Percentiles rank a stretch among this genome's conserved stretches.
Evolutionary conservation across 2,888 invertebrate genomes (phyloP).

Genomic region (Coenonympha glycerion): DNA sequence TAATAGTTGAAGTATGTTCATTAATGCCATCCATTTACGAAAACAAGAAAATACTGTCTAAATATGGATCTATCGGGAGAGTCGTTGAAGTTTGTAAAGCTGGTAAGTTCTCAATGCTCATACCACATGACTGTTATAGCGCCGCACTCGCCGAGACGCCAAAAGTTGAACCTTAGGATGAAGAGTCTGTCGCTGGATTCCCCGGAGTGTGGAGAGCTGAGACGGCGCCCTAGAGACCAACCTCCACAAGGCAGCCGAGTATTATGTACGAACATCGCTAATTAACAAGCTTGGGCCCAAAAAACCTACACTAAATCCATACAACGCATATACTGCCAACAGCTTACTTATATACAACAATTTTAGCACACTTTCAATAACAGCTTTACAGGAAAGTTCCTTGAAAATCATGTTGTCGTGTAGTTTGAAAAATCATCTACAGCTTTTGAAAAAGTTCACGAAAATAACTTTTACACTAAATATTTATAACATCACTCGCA

Average conservation of each 20-base stretch:
- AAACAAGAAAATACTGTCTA: neutral
- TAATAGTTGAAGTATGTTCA: neutral
- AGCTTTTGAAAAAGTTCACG: neutral
- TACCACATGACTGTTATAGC: constrained; percentile 79
- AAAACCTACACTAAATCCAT: no score
- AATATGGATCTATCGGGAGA: neutral
- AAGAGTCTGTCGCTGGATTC: constrained; percentile 98
- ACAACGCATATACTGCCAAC: no score
- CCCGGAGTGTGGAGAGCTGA: constrained; percentile 90
- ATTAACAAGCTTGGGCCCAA: constrained; percentile 50
- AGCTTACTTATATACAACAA: no score
- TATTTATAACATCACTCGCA: no score
- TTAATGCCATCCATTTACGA: constrained; percentile 10
- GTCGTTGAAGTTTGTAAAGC: neutral
- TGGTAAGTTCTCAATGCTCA: constrained; percentile 43
- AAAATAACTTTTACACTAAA: constrained; percentile 7
- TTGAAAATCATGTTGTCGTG: no score
- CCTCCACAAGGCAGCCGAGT: constrained; percentile 77
- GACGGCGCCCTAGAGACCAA: constrained; percentile 79
- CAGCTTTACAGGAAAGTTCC: no score
- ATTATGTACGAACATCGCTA: constrained; percentile 74
- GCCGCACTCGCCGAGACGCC: constrained; percentile 95
- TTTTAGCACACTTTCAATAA: no score
- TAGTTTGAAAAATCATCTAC: neutral
- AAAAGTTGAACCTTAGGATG: constrained; percentile 97